Percentiles rank a stretch among this genome's conserved stretches.
phyloP scores from a whole-genome alignment of 1,140 invertebrate species.

The Drosophila subobscura region DNA sequence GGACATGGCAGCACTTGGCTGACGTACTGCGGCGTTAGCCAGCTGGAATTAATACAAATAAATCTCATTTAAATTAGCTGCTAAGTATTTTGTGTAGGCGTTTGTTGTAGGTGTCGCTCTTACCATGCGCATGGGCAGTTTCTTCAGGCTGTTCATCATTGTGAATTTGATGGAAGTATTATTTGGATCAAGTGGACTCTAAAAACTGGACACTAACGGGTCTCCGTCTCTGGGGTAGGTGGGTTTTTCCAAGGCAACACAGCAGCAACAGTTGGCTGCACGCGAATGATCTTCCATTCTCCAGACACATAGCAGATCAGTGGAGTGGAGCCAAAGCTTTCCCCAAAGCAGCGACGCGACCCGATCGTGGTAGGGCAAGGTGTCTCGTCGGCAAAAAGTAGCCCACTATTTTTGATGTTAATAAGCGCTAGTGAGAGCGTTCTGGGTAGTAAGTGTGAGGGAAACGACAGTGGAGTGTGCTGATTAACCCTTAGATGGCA shows the following conservation, averaged over 20 bases:
- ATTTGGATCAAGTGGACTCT: slow-evolving; percentile 39
- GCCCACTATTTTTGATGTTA: no score
- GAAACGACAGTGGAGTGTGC: no score
- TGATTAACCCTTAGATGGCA: no score
- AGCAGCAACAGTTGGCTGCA: slow-evolving; percentile 55
- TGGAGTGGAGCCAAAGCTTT: slow-evolving; percentile 11
- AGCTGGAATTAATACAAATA: slow-evolving; percentile 49
- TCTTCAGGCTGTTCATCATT: slow-evolving; percentile 81
- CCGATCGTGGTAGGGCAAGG: no score
- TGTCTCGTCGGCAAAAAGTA: no score
- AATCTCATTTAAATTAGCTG: slow-evolving; percentile 25
- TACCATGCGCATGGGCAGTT: slow-evolving; percentile 80
- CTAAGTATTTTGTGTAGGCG: neutral
- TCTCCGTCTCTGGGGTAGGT: neutral
- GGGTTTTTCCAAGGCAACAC: slow-evolving; percentile 19
- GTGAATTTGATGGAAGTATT: slow-evolving; percentile 30
- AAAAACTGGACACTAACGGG: slow-evolving; percentile 42
- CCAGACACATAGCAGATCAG: slow-evolving; percentile 48
- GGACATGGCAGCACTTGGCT: slow-evolving; percentile 74
- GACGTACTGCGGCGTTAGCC: slow-evolving; percentile 73
- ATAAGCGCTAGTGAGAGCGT: no score
- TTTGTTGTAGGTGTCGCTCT: slow-evolving; percentile 39
- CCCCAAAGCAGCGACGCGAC: slow-evolving; percentile 21
- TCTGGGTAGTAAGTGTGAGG: no score
- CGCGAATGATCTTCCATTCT: slow-evolving; percentile 65